Evolutionary conservation across 1,140 invertebrate species (phyloP).

Genomic region (Drosophila kohkoa): DNA sequence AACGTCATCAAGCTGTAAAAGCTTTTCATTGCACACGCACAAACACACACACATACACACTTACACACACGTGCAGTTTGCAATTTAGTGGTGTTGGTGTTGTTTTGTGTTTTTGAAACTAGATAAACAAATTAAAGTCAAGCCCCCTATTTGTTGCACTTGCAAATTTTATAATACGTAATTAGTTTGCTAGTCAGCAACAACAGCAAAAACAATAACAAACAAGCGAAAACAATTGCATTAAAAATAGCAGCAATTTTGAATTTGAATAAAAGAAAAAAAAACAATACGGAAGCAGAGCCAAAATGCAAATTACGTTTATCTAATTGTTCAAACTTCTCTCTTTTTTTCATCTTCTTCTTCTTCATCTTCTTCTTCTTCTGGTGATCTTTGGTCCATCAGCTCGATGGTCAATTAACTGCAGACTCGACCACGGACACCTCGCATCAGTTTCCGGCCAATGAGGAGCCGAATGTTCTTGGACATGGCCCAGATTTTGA

Average conservation of each 20-base stretch:
- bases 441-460: constrained; percentile 79
- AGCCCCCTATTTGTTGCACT: constrained; percentile 51
- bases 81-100: constrained; percentile 18
- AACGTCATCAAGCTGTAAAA: constrained; percentile 63
- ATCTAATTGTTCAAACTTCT: constrained; percentile 17
- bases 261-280: background rate
- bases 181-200: constrained; percentile 2
- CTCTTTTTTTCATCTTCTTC: background rate
- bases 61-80: constrained; percentile 3
- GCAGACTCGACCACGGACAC: constrained; percentile 55
- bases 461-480: constrained; percentile 80
- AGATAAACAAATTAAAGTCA: constrained; percentile 75
- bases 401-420: constrained; percentile 66
- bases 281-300: constrained; percentile 10
- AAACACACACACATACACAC: constrained; percentile 8
- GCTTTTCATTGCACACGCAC: constrained; percentile 10
- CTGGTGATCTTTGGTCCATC: constrained; percentile 13
- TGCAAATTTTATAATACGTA: constrained; percentile 7
- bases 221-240: background rate
- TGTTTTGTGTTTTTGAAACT: constrained; percentile 56
- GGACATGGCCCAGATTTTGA: constrained; percentile 76
- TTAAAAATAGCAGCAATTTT: background rate
- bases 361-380: background rate
- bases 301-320: constrained; percentile 19
- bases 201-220: background rate